These are phyloP conservation scores for Zootoca vivipara DNA, from an alignment of 2,113 vertebrate species.

Conservation along the genomic window DNA sequence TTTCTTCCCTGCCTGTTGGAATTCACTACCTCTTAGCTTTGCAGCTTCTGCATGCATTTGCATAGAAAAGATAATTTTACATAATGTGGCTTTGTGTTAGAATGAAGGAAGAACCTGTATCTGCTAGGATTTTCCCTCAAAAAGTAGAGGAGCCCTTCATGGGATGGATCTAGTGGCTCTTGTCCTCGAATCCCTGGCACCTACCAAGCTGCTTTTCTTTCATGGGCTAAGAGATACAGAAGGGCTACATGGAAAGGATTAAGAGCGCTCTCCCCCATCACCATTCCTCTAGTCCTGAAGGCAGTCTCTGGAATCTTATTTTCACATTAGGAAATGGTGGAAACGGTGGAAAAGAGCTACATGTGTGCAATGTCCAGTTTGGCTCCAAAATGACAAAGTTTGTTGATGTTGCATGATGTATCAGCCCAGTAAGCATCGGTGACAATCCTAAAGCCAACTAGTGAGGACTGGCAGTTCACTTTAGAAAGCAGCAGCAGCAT, in stretches of 20 bases:
- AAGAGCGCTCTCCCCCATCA: background rate
- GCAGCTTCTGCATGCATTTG: background rate
- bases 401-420: background rate
- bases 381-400: background rate
- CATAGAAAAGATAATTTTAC: background rate
- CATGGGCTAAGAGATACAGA: too few species aligned
- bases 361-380: background rate
- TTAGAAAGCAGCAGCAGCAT: background rate
- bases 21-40: background rate
- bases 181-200: background rate
- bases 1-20: background rate
- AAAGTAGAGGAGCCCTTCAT: background rate
- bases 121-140: background rate
- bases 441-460: background rate
- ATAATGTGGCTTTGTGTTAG: background rate
- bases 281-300: background rate
- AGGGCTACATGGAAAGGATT: too few species aligned
- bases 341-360: background rate
- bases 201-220: too few species aligned
- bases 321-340: background rate
- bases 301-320: background rate
- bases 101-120: too few species aligned
- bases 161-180: background rate
- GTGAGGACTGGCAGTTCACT: background rate
- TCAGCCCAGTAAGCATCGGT: background rate